Percentiles rank a stretch among this genome's conserved stretches.
phyloP scores from a whole-genome alignment of 2,113 vertebrate genomes.

The Porphyrio hochstetteri region DNA sequence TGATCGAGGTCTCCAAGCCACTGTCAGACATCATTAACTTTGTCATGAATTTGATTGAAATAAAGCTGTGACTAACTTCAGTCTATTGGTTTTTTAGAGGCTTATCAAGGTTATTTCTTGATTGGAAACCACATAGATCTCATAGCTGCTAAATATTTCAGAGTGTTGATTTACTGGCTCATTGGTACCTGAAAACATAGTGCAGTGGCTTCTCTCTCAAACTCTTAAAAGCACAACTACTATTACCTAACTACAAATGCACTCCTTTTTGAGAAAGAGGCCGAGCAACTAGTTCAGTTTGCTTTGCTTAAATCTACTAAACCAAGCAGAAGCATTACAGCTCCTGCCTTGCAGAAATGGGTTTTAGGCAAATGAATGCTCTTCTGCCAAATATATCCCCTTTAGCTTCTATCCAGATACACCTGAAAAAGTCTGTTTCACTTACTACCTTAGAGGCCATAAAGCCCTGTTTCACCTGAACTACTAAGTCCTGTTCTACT shows the following conservation, averaged over 20 bases:
- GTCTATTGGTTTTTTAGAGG: background rate
- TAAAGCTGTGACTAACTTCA: background rate
- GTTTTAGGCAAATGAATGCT: background rate
- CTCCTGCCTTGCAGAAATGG: background rate
- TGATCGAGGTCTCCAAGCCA: background rate
- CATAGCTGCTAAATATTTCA: background rate
- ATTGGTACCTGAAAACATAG: background rate
- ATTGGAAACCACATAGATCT: background rate
- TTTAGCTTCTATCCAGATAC: background rate
- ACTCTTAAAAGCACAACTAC: background rate
- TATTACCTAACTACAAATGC: background rate
- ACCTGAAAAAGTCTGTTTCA: background rate
- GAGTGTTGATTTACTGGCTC: background rate
- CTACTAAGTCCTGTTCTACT: background rate
- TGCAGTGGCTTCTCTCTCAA: background rate
- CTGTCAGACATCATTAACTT: background rate
- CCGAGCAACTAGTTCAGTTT: background rate
- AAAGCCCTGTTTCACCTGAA: background rate
- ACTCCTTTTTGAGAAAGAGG: background rate
- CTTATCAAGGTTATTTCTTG: background rate
- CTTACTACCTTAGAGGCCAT: background rate
- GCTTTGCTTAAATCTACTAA: background rate
- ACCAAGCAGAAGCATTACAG: background rate
- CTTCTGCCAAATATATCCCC: background rate
- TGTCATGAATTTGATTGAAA: background rate